phyloP scores from a whole-genome alignment of 2,113 vertebrate species.

The Bos taurus region ARS-UCD2.0 NC_037335.1:26390001-26390500 shows the following conservation, averaged over 20 bases:
- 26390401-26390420: not conserved
- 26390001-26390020: not conserved
- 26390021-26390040: not conserved
- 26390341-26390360: not conserved
- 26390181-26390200: not conserved
- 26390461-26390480: constrained; percentile 21
- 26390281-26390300: not conserved
- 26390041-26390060: not conserved
- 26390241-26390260: not conserved
- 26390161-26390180: not conserved
- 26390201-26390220: not conserved
- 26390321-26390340: not conserved
- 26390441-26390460: not conserved
- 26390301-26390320: not conserved
- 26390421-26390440: not conserved
- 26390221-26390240: not conserved
- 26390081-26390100: not conserved
- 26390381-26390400: not conserved
- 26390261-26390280: not conserved
- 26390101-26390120: not conserved
- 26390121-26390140: not conserved
- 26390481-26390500: not conserved
- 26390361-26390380: not conserved
- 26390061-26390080: not conserved
- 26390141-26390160: not conserved